Percentiles rank a stretch among this genome's conserved stretches.
Evolutionary conservation across 2,113 vertebrate species (phyloP).

Genomic region (Casuarius casuarius): DNA sequence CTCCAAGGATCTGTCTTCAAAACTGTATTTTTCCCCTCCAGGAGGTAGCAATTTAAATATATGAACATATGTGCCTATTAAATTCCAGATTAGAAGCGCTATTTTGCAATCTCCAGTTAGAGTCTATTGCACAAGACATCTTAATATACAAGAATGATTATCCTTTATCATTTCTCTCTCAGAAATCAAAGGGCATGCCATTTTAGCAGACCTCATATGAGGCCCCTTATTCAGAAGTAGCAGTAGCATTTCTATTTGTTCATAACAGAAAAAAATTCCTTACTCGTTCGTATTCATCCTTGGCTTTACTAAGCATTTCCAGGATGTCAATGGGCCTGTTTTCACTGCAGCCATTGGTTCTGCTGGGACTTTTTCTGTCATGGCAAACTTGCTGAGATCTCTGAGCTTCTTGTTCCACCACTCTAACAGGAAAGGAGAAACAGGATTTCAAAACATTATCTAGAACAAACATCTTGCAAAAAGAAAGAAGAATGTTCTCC

Average conservation of each 20-base stretch:
- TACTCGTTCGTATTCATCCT: conserved; percentile 95
- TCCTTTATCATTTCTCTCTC: background rate
- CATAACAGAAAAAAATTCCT: background rate
- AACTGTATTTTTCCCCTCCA: rapidly evolving
- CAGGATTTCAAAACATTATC: background rate
- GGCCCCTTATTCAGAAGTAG: background rate
- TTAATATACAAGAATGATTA: background rate
- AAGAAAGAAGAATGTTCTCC: background rate
- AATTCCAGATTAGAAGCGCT: background rate
- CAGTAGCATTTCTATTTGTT: background rate
- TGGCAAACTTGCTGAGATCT: conserved; percentile 82
- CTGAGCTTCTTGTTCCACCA: conserved; percentile 90
- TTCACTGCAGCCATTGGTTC: conserved; percentile 84
- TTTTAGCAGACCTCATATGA: background rate
- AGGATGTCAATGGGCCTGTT: conserved; percentile 90
- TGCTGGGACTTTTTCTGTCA: conserved; percentile 79
- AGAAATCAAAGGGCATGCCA: background rate
- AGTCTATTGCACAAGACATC: background rate
- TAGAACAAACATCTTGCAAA: background rate
- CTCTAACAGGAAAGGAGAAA: conserved; percentile 75
- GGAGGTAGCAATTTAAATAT: background rate
- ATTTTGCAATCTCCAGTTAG: background rate
- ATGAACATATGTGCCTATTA: background rate
- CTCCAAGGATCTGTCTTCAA: background rate
- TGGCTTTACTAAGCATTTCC: conserved; percentile 97